A percentile compares a stretch with the other conserved stretches of the same genome.
These are phyloP conservation scores for Cyprinodon tularosa DNA, from an alignment of 2,113 vertebrate species.

Conservation along the genomic window DNA sequence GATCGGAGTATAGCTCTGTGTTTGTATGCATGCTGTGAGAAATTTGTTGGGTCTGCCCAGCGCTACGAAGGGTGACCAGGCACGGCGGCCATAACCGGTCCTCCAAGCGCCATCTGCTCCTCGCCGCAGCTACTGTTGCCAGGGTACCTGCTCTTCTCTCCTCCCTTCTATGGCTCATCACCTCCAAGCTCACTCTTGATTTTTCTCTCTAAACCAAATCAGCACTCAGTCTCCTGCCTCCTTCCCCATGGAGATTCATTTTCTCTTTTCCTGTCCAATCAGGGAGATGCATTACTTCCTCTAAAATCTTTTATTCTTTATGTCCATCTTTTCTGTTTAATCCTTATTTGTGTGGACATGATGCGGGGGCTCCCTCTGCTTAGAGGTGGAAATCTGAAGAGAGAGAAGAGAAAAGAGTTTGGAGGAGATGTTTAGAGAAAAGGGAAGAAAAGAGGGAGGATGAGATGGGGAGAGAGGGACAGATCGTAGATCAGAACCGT, in stretches of 20 bases:
- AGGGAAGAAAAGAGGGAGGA: slow-evolving; percentile 54
- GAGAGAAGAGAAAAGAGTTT: slow-evolving; percentile 57
- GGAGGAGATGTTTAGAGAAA: slow-evolving; percentile 54
- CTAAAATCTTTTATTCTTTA: slow-evolving; percentile 36
- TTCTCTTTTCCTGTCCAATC: neutral
- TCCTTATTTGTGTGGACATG: slow-evolving; percentile 61
- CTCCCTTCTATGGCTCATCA: slow-evolving; percentile 35
- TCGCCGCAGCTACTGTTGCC: slow-evolving; percentile 62
- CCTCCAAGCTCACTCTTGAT: slow-evolving; percentile 20
- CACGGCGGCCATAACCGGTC: slow-evolving; percentile 49
- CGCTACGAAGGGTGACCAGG: slow-evolving; percentile 40
- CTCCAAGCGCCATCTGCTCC: slow-evolving; percentile 69
- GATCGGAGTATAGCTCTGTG: neutral
- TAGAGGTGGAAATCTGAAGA: slow-evolving; percentile 21
- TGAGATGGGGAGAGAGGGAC: slow-evolving; percentile 49
- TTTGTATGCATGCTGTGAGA: neutral
- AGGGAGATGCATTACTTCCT: neutral
- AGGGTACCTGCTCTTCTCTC: slow-evolving; percentile 64
- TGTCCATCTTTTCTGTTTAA: slow-evolving; percentile 35
- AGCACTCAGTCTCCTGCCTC: neutral
- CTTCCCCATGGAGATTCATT: neutral
- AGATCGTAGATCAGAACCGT: slow-evolving; percentile 78
- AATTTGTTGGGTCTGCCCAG: slow-evolving; percentile 12
- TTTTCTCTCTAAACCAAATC: slow-evolving; percentile 26
- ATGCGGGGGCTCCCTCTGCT: slow-evolving; percentile 51